Percentiles rank a stretch among this genome's conserved stretches.
Evolutionary conservation across 2,113 vertebrate species (phyloP).

Genomic region (Petrocephalus zakoni): DNA sequence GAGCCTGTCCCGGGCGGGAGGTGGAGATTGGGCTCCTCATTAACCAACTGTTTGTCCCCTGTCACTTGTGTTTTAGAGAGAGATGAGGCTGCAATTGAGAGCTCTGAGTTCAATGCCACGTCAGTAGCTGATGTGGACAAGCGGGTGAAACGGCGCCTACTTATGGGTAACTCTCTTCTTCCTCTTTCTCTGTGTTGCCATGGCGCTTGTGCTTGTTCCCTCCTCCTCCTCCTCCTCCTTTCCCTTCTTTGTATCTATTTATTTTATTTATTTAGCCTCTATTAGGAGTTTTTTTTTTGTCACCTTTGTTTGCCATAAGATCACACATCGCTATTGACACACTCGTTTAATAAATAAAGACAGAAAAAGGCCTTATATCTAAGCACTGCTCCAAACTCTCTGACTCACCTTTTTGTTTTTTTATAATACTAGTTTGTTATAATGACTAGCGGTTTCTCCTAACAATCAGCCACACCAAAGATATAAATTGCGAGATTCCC

Average conservation of each 20-base stretch:
- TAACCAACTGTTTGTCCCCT: slow-evolving; percentile 98
- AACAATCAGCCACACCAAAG: not conserved
- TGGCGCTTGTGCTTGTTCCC: slow-evolving; percentile 74
- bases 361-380: not conserved
- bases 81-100: slow-evolving; percentile 99
- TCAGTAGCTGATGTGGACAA: slow-evolving; percentile 99
- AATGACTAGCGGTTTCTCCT: not conserved
- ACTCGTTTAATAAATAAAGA: not conserved
- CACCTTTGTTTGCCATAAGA: slow-evolving; percentile 11
- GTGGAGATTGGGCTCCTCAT: slow-evolving; percentile 89
- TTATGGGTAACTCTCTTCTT: slow-evolving; percentile 99
- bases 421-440: not conserved
- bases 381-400: slow-evolving; percentile 15
- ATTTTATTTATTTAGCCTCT: not conserved
- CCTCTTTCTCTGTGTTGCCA: slow-evolving; percentile 95
- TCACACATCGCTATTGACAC: slow-evolving; percentile 11
- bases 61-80: slow-evolving; percentile 99
- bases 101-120: slow-evolving; percentile 99
- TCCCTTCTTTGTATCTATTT: slow-evolving; percentile 60
- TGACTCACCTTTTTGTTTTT: not conserved
- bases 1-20: slow-evolving; percentile 71
- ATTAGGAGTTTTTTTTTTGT: slow-evolving; percentile 25
- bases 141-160: slow-evolving; percentile 99
- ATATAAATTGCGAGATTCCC: not conserved
- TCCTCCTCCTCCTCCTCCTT: slow-evolving; percentile 69